Base-by-base conservation (phyloP, 2,797 vertebrate genomes). In the Pygocentrus nattereri region DNA sequence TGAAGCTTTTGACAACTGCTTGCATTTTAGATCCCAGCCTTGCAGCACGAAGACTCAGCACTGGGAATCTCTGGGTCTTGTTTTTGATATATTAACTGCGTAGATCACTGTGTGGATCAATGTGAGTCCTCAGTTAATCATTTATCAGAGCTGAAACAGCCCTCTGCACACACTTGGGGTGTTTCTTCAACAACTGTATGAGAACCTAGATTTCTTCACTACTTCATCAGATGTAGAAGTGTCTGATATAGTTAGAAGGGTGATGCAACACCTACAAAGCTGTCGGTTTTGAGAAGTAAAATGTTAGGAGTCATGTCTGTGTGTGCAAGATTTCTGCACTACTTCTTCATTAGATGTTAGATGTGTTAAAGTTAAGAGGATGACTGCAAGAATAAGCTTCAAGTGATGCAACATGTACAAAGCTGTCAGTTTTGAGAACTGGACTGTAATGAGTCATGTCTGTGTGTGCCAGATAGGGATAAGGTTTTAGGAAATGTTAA, bases 91-190 rank as follows among this genome's bases (percentile, higher is more conserved):
- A 23, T 30, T 38, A 25, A 0, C 52, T 73, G 13, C 18, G 30
- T 76, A 13, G 1, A 23, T 8, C 15, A 49, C 27, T 61, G n/a
- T 50, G 1, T 50, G 1, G 61, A 84, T 81, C 41, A 81, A 31
- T 65, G 31, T 58, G 19, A 34, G 13, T 56, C 50, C 65, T 31
- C 41, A 25, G 84, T 85, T 78, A 85, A 83, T 86, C 58, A 85
- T 85, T 85, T 61, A 81, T 47, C 50, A 49, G 74, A 80, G 34
- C n/a, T 65, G 56, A 76, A 50, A 52, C 47, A 61, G 31, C 50
- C 12, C 5, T 25, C 34, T 79, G 21, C n/a, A 79, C n/a, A 19
- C 23, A 47, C 72, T 27, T 74, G n/a, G 30, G 50, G 6, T 41
- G n/a, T 21, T 62, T 56, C 69, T 61, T 8, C 61, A 64, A 68